Conservation (phyloP, 2,797 vertebrate species). For the Pangasius mekongensis region DNA sequence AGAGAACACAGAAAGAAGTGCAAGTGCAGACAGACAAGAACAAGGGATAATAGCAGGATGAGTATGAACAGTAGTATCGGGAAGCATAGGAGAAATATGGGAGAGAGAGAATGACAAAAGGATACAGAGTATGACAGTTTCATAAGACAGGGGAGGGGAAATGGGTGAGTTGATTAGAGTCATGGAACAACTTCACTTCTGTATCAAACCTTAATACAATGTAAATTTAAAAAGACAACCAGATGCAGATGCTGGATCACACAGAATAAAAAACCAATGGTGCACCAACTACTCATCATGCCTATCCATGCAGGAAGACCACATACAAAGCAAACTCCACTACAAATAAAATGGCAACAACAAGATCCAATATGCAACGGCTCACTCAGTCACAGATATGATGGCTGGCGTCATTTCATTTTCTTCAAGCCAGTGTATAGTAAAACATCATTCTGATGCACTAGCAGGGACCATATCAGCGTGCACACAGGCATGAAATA, state of each 20-base stretch:
- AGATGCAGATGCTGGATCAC: conserved; percentile 27
- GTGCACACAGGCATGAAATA: conserved; percentile 36
- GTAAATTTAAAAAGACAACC: conserved; percentile 4
- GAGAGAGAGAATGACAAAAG: conserved; percentile 11
- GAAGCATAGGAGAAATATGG: conserved; percentile 16
- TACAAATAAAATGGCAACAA: not conserved
- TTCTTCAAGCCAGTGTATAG: conserved; percentile 3
- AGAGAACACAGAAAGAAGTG: conserved; percentile 5
- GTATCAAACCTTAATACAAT: conserved; percentile 44
- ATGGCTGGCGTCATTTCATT: not conserved
- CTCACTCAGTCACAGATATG: conserved; percentile 12
- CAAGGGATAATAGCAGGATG: conserved; percentile 17
- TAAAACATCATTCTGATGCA: conserved; percentile 31
- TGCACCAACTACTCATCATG: conserved; percentile 15
- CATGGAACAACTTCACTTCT: conserved; percentile 47
- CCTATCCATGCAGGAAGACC: conserved; percentile 37
- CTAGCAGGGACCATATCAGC: conserved; percentile 43
- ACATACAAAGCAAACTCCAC: conserved; percentile 18
- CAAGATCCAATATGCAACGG: not conserved
- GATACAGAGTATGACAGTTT: conserved; percentile 49
- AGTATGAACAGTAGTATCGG: conserved; percentile 3
- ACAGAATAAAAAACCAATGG: conserved; percentile 5
- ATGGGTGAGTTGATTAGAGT: conserved; percentile 65
- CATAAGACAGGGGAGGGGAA: conserved; percentile 51
- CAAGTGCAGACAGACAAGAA: conserved; percentile 9